Evolutionary conservation across 1,140 invertebrate genomes (phyloP).

Genomic region (Temnothorax nylanderi): DNA sequence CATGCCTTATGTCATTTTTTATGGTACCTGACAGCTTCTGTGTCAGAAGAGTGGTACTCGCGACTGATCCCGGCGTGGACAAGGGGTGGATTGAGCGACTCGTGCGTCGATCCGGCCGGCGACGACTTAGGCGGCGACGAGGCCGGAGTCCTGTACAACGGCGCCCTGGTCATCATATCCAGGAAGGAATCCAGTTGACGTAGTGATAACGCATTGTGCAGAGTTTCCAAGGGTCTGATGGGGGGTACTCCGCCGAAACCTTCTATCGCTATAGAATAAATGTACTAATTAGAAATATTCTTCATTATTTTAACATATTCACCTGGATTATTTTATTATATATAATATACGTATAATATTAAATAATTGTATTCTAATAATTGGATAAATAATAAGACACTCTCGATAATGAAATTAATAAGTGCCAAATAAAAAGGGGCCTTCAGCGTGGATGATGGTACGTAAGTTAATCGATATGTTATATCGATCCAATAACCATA

Average conservation of each 20-base stretch:
- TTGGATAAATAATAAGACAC: no score
- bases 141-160: constrained; percentile 89
- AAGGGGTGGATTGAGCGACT: constrained; percentile 78
- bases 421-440: no score
- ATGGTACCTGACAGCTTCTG: constrained; percentile 82
- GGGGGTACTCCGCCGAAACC: constrained; percentile 96
- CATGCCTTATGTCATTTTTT: constrained; percentile 79
- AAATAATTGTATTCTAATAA: no score
- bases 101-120: constrained; percentile 78
- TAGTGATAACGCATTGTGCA: constrained; percentile 97
- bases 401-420: no score
- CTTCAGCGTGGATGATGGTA: no score
- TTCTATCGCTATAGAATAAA: constrained; percentile 87
- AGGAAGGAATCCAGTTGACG: constrained; percentile 95
- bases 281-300: background rate
- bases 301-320: background rate
- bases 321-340: background rate
- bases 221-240: constrained; percentile 96
- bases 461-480: no score
- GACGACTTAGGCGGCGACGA: constrained; percentile 90
- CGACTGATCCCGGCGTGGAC: constrained; percentile 76
- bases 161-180: constrained; percentile 91
- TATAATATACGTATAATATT: background rate
- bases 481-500: no score
- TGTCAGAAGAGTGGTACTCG: constrained; percentile 85